phyloP scores from a whole-genome alignment of 2,797 vertebrate genomes.

The Lycodopsis pacificus region DNA sequence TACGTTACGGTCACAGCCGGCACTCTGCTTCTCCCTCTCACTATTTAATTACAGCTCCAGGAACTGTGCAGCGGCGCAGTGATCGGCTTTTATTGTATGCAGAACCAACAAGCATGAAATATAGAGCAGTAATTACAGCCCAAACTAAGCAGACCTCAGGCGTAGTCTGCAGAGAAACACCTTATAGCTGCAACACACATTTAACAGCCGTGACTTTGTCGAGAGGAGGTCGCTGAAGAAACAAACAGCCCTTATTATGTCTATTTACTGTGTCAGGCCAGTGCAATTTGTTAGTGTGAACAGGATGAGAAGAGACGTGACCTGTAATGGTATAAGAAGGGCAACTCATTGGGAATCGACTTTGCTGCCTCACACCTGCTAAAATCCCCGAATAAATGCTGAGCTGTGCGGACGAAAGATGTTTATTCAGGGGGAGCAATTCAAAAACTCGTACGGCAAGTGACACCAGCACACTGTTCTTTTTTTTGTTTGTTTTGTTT shows the following conservation, averaged over 20 bases:
- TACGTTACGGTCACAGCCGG: conserved; percentile 34
- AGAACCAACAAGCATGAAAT: conserved; percentile 77
- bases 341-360: conserved; percentile 53
- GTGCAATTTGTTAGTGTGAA: conserved; percentile 68
- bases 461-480: conserved; percentile 31
- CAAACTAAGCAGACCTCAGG: conserved; percentile 66
- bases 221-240: conserved; percentile 44
- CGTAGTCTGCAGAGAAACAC: conserved; percentile 60
- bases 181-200: conserved; percentile 60
- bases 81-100: conserved; percentile 71
- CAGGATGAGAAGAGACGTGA: conserved; percentile 67
- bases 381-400: conserved; percentile 53
- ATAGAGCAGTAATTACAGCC: conserved; percentile 74
- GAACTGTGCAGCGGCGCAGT: conserved; percentile 69
- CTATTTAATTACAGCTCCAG: conserved; percentile 69
- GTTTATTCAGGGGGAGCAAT: conserved; percentile 52
- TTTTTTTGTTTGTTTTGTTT: background rate
- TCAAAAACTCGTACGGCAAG: conserved; percentile 45
- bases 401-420: conserved; percentile 32
- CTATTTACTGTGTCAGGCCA: conserved; percentile 70
- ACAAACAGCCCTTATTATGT: conserved; percentile 69
- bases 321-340: conserved; percentile 69
- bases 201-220: conserved; percentile 68
- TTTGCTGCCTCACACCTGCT: conserved; percentile 46
- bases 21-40: conserved; percentile 18